Percentiles rank a stretch among this genome's conserved stretches.
Conservation (phyloP, 2,113 vertebrate species). For the Tetrax tetrax region DNA sequence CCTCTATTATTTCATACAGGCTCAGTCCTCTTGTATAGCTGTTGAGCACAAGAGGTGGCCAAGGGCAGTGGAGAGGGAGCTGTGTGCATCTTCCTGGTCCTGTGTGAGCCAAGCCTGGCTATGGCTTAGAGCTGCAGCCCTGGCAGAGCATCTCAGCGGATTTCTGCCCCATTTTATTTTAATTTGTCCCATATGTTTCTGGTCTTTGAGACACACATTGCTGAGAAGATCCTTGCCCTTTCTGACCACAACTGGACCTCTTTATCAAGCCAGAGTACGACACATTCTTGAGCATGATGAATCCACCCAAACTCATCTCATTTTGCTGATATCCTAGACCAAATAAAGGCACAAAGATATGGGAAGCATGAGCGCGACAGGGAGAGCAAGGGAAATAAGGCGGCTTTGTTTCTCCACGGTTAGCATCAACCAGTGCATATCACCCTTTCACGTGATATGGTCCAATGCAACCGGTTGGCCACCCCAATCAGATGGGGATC, state of each 20-base stretch:
- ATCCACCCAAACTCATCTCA: not conserved
- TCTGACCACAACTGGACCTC: not conserved
- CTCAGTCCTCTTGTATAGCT: accelerated
- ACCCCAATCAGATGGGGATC: not conserved
- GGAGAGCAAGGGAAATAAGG: not conserved
- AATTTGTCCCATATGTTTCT: not conserved
- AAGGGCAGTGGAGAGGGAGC: not conserved
- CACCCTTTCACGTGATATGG: not conserved
- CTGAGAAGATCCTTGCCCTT: not conserved
- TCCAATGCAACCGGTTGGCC: not conserved
- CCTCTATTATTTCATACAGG: not conserved
- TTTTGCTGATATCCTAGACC: not conserved
- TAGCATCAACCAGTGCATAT: not conserved
- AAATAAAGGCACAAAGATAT: not conserved
- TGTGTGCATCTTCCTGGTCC: not conserved
- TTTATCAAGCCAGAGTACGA: not conserved
- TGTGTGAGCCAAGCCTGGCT: not conserved
- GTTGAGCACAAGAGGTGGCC: not conserved
- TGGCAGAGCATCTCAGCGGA: accelerated
- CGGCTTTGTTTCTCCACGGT: not conserved
- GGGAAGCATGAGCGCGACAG: accelerated
- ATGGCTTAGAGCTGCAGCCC: not conserved
- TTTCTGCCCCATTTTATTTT: not conserved
- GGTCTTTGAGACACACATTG: not conserved
- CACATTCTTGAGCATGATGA: not conserved